phyloP scores from a whole-genome alignment of 2,888 invertebrate genomes.

The Leucoma salicis region DNA sequence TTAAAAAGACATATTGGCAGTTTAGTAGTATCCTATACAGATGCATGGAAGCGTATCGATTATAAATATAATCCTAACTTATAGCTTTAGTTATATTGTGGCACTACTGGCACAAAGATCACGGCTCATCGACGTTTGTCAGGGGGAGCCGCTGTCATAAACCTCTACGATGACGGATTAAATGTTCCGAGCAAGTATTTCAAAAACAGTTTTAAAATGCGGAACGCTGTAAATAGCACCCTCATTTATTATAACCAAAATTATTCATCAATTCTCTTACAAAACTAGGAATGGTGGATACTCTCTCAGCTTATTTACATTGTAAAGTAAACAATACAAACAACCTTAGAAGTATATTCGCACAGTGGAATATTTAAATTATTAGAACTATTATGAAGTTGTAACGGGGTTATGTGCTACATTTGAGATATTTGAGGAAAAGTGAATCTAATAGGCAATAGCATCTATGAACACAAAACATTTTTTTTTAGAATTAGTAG shows the following conservation, averaged over 20 bases:
- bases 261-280: background rate
- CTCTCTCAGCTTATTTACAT: background rate
- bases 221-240: constrained; percentile 9
- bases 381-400: too few relatives aligned
- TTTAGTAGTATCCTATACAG: constrained; percentile 37
- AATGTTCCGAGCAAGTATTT: constrained; percentile 67
- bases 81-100: constrained; percentile 67
- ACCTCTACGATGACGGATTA: constrained; percentile 69
- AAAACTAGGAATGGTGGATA: too few relatives aligned
- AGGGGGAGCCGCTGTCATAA: constrained; percentile 60
- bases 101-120: constrained; percentile 72
- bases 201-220: constrained; percentile 53
- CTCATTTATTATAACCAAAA: background rate
- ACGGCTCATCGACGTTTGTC: constrained; percentile 78
- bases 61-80: constrained; percentile 54
- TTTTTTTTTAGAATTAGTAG: too few relatives aligned
- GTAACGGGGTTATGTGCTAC: too few relatives aligned
- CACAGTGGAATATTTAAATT: too few relatives aligned
- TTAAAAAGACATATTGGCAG: constrained; percentile 34
- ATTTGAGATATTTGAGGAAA: too few relatives aligned
- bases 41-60: constrained; percentile 42
- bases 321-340: background rate
- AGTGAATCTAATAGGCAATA: too few relatives aligned
- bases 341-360: too few relatives aligned
- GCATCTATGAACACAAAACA: too few relatives aligned